phyloP scores from a whole-genome alignment of 2,888 invertebrate species.

The Rhamphomyia laevipes region DNA sequence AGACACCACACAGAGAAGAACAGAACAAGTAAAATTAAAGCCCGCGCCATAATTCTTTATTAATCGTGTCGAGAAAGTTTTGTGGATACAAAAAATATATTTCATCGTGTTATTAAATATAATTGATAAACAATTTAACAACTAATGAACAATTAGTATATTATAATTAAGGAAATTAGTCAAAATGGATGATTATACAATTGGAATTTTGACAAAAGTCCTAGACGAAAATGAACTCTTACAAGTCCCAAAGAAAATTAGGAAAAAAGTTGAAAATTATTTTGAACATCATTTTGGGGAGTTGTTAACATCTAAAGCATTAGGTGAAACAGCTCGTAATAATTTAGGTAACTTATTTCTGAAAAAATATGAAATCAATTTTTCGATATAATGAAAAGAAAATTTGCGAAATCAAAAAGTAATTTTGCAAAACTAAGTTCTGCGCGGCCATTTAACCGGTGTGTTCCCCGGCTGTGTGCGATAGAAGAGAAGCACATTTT shows the following conservation, averaged over 20 bases:
- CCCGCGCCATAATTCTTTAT: too few species aligned
- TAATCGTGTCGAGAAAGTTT: too few species aligned
- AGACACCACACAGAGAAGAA: too few species aligned
- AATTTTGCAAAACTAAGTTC: neutral
- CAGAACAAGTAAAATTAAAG: too few species aligned
- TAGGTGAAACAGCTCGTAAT: conserved; percentile 43
- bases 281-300: conserved; percentile 54
- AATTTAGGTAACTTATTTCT: conserved; percentile 24
- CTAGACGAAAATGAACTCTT: conserved; percentile 41
- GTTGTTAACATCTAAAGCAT: conserved; percentile 59
- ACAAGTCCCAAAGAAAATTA: conserved; percentile 42
- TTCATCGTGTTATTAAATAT: too few species aligned
- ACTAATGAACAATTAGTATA: too few species aligned
- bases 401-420: too few species aligned
- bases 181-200: conserved; percentile 23
- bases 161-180: too few species aligned
- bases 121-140: too few species aligned
- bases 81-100: too few species aligned
- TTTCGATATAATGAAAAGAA: too few species aligned
- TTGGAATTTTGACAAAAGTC: conserved; percentile 26
- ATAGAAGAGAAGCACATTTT: neutral
- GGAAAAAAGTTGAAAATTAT: conserved; percentile 49
- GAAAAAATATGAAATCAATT: neutral
- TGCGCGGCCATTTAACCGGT: too few species aligned
- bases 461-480: neutral